Evolutionary conservation across 2,888 invertebrate species (phyloP).

Genomic region (Gerris lacustris): DNA sequence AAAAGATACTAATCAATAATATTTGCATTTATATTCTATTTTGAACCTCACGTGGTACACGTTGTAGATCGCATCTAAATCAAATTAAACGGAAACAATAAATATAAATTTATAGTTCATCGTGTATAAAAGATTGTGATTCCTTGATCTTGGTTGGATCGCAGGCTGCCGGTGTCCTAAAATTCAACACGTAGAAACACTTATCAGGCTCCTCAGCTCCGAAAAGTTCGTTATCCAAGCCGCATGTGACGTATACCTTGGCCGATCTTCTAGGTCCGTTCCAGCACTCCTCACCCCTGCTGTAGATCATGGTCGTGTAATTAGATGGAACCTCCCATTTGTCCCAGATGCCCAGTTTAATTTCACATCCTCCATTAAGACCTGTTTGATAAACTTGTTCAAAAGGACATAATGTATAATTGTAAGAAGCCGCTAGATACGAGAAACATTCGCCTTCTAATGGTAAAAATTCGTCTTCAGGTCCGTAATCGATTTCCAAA

Average conservation of each 20-base stretch:
- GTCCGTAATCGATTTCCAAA: conserved; percentile 77
- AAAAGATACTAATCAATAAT: no score
- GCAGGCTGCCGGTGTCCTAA: conserved; percentile 86
- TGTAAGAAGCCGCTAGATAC: conserved; percentile 81
- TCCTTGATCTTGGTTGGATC: background rate
- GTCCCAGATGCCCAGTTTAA: conserved; percentile 73
- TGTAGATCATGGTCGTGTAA: conserved; percentile 75
- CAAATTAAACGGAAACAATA: no score
- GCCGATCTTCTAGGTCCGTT: conserved; percentile 91
- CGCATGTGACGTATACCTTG: conserved; percentile 48
- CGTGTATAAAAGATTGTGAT: background rate
- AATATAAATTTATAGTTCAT: background rate
- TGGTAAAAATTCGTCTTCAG: conserved; percentile 75
- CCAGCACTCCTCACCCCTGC: conserved; percentile 89
- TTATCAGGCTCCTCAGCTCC: conserved; percentile 85
- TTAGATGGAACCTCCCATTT: conserved; percentile 65
- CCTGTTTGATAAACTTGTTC: conserved; percentile 60
- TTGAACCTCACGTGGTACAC: no score
- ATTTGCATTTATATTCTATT: no score
- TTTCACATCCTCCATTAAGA: conserved; percentile 70
- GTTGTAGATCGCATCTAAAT: no score
- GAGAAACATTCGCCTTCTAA: conserved; percentile 84
- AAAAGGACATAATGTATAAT: conserved; percentile 81
- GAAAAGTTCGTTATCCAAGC: conserved; percentile 66
- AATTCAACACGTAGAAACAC: conserved; percentile 89